phyloP scores from a whole-genome alignment of 1,140 invertebrate genomes.

The Pseudomyrmex concolor region DNA sequence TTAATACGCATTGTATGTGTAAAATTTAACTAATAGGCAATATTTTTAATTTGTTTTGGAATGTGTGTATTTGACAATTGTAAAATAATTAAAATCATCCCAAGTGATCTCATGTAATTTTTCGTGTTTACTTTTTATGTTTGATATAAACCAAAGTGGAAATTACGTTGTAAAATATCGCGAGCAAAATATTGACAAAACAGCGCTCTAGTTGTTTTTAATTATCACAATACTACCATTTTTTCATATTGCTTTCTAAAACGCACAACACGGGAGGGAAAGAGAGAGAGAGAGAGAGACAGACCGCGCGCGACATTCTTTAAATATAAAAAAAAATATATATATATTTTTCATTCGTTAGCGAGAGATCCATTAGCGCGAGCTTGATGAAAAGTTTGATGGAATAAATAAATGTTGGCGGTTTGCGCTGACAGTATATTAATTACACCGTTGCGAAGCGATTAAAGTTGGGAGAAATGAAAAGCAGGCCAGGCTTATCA shows the following conservation, averaged over 20 bases:
- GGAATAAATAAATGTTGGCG: conserved; percentile 7
- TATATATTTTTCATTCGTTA: conserved; percentile 4
- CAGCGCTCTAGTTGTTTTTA: no score
- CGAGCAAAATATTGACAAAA: not conserved
- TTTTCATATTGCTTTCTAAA: conserved; percentile 16
- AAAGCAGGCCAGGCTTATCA: conserved; percentile 12
- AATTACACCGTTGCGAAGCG: conserved; percentile 15
- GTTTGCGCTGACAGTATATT: conserved; percentile 6
- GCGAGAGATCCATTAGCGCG: conserved; percentile 7
- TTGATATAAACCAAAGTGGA: no score
- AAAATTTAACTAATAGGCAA: not conserved
- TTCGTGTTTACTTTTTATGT: no score
- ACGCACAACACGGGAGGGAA: no score
- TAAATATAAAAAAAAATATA: conserved; percentile 6
- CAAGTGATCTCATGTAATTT: not conserved
- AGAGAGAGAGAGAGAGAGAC: no score
- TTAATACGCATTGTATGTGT: no score
- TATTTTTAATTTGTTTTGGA: not conserved
- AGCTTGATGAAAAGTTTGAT: conserved; percentile 23
- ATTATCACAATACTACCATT: not conserved
- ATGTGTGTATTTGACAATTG: conserved; percentile 15
- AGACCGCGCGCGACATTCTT: no score
- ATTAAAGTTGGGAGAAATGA: conserved; percentile 1
- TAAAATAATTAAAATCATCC: conserved; percentile 11
- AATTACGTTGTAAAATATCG: not conserved